Evolutionary conservation across 1,140 invertebrate genomes (phyloP).

Genomic region (Diuraphis noxia): DNA sequence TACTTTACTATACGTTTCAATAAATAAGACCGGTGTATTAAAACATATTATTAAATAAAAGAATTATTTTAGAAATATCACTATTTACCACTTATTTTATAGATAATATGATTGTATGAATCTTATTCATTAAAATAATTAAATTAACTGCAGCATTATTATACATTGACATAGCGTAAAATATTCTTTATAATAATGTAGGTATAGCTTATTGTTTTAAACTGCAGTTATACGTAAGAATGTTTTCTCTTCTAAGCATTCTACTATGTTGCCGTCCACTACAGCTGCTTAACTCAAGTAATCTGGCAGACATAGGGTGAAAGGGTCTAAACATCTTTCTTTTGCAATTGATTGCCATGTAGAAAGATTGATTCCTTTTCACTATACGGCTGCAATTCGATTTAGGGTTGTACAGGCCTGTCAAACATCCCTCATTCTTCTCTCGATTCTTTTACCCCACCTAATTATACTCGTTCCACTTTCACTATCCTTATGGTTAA

Average conservation of each 20-base stretch:
- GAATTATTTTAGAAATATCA: too few species aligned
- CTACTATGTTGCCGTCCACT: neutral
- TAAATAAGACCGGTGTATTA: too few species aligned
- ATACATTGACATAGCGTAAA: neutral
- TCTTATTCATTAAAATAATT: neutral
- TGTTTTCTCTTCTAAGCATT: neutral
- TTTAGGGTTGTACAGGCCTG: neutral
- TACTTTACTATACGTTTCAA: too few species aligned
- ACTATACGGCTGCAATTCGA: neutral
- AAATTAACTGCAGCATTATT: neutral
- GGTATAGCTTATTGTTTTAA: neutral
- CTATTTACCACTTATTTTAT: too few species aligned
- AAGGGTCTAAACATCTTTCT: neutral
- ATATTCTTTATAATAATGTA: neutral
- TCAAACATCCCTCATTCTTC: neutral
- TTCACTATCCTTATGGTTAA: neutral
- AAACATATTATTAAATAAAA: too few species aligned
- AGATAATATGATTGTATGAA: too few species aligned
- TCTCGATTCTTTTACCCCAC: neutral
- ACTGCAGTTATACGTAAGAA: too few species aligned
- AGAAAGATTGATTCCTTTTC: neutral
- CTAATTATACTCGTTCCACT: neutral
- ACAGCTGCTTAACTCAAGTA: neutral
- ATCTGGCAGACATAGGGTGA: neutral
- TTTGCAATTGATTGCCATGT: neutral